Evolutionary conservation across 2,888 invertebrate genomes (phyloP).

Genomic region (Griposia aprilina): DNA sequence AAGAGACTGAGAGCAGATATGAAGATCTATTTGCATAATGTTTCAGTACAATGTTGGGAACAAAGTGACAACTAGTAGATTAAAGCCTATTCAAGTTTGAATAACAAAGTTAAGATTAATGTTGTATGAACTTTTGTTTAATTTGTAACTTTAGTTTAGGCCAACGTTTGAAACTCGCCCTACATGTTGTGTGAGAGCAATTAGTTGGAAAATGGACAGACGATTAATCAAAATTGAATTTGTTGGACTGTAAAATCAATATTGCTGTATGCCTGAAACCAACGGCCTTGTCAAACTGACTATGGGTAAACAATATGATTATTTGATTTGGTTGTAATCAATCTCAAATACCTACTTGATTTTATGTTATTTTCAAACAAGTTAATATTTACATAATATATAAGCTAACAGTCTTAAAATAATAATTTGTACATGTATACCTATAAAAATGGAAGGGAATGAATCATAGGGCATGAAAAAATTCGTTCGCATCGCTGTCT

Average conservation of each 20-base stretch:
- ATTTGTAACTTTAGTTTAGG: conserved; percentile 36
- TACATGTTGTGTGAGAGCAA: conserved; percentile 28
- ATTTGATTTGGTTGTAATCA: neutral
- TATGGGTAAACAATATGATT: neutral
- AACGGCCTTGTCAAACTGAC: neutral
- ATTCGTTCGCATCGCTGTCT: neutral
- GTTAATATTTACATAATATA: neutral
- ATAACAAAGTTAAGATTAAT: conserved; percentile 52
- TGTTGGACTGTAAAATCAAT: conserved; percentile 26
- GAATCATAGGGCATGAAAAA: neutral
- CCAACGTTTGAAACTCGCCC: conserved; percentile 29
- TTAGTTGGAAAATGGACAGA: conserved; percentile 51
- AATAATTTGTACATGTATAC: too few species aligned
- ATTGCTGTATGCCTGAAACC: neutral
- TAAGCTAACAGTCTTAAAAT: too few species aligned
- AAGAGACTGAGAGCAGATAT: too few species aligned
- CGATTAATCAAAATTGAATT: conserved; percentile 51
- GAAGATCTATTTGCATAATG: neutral
- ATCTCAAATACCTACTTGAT: neutral
- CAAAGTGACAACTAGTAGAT: conserved; percentile 40
- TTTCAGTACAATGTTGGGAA: conserved; percentile 5
- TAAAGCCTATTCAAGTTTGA: conserved; percentile 44
- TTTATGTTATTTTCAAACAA: neutral
- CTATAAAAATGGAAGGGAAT: neutral
- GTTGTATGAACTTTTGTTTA: conserved; percentile 43